Conservation (phyloP, 2,113 vertebrate species). For the Gavialis gangeticus region DNA sequence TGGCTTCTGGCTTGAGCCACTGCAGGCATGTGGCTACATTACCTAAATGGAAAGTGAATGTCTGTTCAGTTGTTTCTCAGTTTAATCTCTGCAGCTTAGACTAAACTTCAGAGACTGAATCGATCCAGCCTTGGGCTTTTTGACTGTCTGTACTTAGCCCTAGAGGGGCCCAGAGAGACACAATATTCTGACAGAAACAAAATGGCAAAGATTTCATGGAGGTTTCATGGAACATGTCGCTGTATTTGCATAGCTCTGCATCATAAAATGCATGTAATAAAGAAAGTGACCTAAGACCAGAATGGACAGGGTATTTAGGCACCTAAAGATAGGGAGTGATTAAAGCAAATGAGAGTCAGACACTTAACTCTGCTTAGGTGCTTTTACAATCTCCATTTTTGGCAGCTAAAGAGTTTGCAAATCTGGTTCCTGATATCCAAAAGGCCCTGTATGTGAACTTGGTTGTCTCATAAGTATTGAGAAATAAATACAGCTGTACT, state of each 20-base stretch:
- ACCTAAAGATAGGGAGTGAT: neutral
- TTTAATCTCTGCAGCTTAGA: no score
- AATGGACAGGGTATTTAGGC: neutral
- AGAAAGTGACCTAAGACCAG: neutral
- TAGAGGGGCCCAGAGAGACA: no score
- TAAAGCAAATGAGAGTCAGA: neutral
- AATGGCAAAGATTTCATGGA: neutral
- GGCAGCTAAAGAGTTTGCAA: neutral
- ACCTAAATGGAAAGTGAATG: no score
- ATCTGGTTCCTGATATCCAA: neutral
- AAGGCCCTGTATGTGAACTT: neutral
- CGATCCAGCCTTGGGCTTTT: no score
- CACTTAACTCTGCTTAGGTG: neutral
- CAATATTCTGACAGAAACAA: neutral
- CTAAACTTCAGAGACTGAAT: no score
- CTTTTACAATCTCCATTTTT: neutral
- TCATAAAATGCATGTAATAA: no score
- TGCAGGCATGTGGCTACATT: no score
- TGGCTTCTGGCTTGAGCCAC: no score
- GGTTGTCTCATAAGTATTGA: fast-evolving
- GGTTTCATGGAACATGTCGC: neutral
- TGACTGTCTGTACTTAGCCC: no score
- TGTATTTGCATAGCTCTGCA: neutral
- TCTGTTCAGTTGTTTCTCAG: no score
- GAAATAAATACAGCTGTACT: neutral